Conservation (phyloP, 2,888 invertebrate genomes). For the Ormyrus nitidulus region DNA sequence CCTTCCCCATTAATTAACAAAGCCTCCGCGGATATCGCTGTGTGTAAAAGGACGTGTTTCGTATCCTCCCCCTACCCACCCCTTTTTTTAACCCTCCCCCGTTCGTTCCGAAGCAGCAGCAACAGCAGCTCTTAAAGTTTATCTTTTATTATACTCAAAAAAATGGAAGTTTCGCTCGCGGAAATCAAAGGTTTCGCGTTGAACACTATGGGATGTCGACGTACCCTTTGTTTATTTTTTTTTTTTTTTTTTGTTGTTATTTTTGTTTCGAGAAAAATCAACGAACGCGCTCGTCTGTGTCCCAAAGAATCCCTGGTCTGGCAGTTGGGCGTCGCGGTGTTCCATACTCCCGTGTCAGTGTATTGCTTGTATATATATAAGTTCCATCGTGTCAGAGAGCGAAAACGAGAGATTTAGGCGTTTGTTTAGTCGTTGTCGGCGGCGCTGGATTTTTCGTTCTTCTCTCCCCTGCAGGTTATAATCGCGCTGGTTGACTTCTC, state of each 20-base stretch:
- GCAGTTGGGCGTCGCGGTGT: too few relatives aligned
- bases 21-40: slow-evolving; percentile 11
- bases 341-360: too few relatives aligned
- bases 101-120: neutral
- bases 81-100: neutral
- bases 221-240: too few relatives aligned
- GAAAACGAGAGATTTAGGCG: too few relatives aligned
- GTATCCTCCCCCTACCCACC: neutral
- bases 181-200: too few relatives aligned
- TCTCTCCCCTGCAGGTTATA: neutral
- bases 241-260: too few relatives aligned
- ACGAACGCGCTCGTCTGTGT: too few relatives aligned
- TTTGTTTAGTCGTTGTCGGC: neutral
- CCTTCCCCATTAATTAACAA: neutral
- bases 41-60: slow-evolving; percentile 39
- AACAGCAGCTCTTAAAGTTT: slow-evolving; percentile 8
- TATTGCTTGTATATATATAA: too few relatives aligned
- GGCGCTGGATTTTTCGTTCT: neutral
- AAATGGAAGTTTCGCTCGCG: slow-evolving; percentile 34
- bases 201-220: too few relatives aligned
- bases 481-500: neutral
- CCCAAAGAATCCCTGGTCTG: too few relatives aligned
- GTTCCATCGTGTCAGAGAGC: too few relatives aligned
- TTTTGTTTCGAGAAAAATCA: too few relatives aligned
- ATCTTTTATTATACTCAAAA: slow-evolving; percentile 7